Conservation (phyloP, 2,113 vertebrate species). For the Nothocercus julius region DNA sequence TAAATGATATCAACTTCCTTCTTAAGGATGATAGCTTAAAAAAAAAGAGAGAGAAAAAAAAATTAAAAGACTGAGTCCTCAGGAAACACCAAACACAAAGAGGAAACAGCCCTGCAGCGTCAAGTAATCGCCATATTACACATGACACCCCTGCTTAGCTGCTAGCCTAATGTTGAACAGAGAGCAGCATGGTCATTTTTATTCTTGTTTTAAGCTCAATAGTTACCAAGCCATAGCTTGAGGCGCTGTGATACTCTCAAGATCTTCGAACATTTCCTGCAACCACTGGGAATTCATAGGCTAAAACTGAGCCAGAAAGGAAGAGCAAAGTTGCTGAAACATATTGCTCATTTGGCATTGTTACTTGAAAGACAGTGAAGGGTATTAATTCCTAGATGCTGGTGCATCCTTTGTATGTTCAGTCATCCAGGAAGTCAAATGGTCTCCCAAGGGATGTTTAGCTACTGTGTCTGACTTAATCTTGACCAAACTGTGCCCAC, state of each 20-base stretch:
- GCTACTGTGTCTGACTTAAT: conserved; percentile 26
- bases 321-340: conserved; percentile 12
- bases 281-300: conserved; percentile 10
- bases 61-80: neutral
- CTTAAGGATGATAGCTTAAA: neutral
- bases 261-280: neutral
- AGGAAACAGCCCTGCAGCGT: neutral
- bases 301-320: neutral
- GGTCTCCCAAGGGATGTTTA: conserved; percentile 28
- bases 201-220: neutral
- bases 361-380: conserved; percentile 3
- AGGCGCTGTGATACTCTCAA: neutral
- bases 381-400: conserved; percentile 41
- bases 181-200: neutral
- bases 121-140: neutral
- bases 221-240: neutral
- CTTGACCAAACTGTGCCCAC: conserved; percentile 8
- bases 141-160: neutral
- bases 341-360: neutral
- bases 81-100: neutral
- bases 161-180: neutral
- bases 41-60: neutral
- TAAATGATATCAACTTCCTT: neutral
- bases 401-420: conserved; percentile 18
- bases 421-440: conserved; percentile 60